Evolutionary conservation across 2,888 invertebrate genomes (phyloP).

Genomic region (Halocaridina rubra): DNA sequence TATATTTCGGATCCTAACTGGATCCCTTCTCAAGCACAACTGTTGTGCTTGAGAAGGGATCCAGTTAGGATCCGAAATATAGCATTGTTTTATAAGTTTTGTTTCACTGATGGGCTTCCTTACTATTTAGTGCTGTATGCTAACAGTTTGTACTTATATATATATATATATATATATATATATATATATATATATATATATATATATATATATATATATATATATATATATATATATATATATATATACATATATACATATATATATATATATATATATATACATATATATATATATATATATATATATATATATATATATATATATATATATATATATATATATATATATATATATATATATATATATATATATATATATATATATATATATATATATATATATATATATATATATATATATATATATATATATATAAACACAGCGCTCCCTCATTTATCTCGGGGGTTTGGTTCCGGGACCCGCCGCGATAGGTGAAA

Average conservation of each 20-base stretch:
- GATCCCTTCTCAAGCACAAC: too few relatives aligned
- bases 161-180: conserved; percentile 30
- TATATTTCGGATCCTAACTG: too few relatives aligned
- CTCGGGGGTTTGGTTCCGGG: too few relatives aligned
- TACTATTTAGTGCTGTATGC: neutral
- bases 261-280: conserved; percentile 12
- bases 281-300: conserved; percentile 7
- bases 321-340: conserved; percentile 29
- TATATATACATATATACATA: conserved; percentile 1
- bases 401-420: conserved; percentile 31
- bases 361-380: conserved; percentile 31
- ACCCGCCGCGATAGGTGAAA: too few relatives aligned
- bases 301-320: conserved; percentile 21
- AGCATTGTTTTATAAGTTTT: too few relatives aligned
- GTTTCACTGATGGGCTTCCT: too few relatives aligned
- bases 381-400: conserved; percentile 40
- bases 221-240: neutral
- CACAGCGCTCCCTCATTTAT: too few relatives aligned
- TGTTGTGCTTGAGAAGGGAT: too few relatives aligned
- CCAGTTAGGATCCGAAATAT: too few relatives aligned
- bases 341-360: conserved; percentile 28
- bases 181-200: conserved; percentile 41
- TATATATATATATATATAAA: conserved; percentile 26
- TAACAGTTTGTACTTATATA: neutral
- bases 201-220: conserved; percentile 24